A percentile compares a stretch with the other conserved stretches of the same genome.
Conservation (phyloP, 1,140 invertebrate genomes). For the Reticulitermes speratus region DNA sequence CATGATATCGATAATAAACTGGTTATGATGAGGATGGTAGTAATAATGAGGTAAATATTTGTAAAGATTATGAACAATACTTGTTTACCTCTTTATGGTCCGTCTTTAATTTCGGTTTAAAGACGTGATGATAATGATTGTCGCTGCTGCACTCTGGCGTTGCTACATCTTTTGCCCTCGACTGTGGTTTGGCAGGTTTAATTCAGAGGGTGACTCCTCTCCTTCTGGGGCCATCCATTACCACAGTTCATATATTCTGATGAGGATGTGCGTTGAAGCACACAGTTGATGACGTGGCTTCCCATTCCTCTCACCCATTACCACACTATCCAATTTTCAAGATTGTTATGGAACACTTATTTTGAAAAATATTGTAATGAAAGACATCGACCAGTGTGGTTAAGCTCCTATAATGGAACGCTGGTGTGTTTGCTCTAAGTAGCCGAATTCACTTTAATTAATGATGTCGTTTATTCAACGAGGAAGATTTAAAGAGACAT, state of each 20-base stretch:
- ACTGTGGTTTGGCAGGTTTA: neutral
- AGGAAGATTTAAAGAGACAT: neutral
- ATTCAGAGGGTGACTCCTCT: neutral
- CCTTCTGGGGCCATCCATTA: neutral
- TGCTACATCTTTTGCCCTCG: too few relatives aligned
- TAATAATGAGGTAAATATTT: too few relatives aligned
- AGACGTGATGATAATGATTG: too few relatives aligned
- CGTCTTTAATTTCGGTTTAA: too few relatives aligned
- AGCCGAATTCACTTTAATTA: neutral
- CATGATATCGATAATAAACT: too few relatives aligned
- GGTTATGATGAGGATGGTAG: too few relatives aligned
- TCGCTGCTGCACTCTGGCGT: too few relatives aligned
- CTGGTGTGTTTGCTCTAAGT: too few relatives aligned
- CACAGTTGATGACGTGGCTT: neutral
- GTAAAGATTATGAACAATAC: too few relatives aligned
- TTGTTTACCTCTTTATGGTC: too few relatives aligned
- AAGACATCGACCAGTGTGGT: neutral
- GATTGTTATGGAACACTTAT: neutral
- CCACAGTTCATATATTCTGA: constrained; percentile 4
- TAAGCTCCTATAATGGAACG: neutral
- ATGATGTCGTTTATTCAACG: neutral
- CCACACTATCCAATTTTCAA: neutral
- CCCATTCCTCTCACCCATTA: neutral
- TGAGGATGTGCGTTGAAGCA: neutral
- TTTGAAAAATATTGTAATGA: neutral